Evolutionary conservation across 1,140 invertebrate genomes (phyloP).

Genomic region (Tyrophagus putrescentiae): DNA sequence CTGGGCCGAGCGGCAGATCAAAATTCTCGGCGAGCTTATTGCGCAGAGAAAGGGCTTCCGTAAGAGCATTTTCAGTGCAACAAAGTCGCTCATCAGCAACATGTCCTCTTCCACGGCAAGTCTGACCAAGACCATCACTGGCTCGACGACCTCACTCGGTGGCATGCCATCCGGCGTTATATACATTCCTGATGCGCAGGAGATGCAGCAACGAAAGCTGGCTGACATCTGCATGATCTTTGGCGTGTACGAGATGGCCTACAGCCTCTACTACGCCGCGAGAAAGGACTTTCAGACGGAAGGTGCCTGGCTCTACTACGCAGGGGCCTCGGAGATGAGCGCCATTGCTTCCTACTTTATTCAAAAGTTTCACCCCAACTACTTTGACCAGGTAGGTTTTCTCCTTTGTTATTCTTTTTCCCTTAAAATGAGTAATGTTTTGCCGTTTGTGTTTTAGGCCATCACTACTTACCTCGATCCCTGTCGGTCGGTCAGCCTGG

Average conservation of each 20-base stretch:
- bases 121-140: not conserved
- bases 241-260: constrained; percentile 78
- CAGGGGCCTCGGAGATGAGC: constrained; percentile 53
- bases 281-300: constrained; percentile 92
- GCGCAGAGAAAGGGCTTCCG: constrained; percentile 22
- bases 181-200: constrained; percentile 72
- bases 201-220: constrained; percentile 75
- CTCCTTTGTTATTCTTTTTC: not conserved
- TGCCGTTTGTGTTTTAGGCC: constrained; percentile 3
- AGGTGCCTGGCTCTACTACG: constrained; percentile 90
- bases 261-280: constrained; percentile 80
- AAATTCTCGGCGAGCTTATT: constrained; percentile 20
- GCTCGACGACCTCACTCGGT: not conserved
- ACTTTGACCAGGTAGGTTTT: constrained; percentile 21
- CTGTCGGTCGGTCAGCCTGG: constrained; percentile 65
- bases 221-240: constrained; percentile 94
- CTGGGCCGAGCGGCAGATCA: constrained; percentile 23
- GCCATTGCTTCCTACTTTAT: constrained; percentile 25
- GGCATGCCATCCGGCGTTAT: not conserved
- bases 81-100: constrained; percentile 18
- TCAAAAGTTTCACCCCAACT: constrained; percentile 22
- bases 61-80: constrained; percentile 23
- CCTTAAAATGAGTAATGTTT: not conserved
- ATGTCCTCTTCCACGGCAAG: constrained; percentile 20
- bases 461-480: constrained; percentile 25